Evolutionary conservation across 2,113 vertebrate species (phyloP).

Genomic region (Paralichthys olivaceus): DNA sequence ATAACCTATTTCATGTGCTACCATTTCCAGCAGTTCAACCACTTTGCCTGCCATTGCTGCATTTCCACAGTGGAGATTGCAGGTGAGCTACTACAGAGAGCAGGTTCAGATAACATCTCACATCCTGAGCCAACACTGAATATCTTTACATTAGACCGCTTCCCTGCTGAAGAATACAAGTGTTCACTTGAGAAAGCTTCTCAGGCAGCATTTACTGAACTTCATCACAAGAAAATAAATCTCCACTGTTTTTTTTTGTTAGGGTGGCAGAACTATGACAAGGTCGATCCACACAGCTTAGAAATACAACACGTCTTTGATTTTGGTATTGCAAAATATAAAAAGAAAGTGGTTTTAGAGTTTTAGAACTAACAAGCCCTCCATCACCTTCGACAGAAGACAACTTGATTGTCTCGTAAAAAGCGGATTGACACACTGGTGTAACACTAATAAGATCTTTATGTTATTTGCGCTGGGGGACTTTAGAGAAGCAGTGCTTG

Average conservation of each 20-base stretch:
- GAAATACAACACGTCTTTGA: too few relatives aligned
- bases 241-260: not conserved
- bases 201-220: not conserved
- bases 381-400: not conserved
- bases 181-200: not conserved
- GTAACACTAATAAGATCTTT: constrained; percentile 29
- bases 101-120: constrained; percentile 10
- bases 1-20: not conserved
- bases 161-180: not conserved
- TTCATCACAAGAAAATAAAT: not conserved
- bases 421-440: constrained; percentile 24
- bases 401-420: constrained; percentile 24
- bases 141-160: not conserved
- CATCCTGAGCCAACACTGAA: not conserved
- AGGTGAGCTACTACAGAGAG: not conserved
- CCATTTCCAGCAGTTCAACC: not conserved
- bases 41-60: not conserved
- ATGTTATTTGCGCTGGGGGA: constrained; percentile 39
- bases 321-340: not conserved
- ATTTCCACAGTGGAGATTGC: not conserved
- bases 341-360: not conserved
- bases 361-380: not conserved
- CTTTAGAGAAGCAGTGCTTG: constrained; percentile 28
- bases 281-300: not conserved
- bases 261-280: not conserved